phyloP scores from a whole-genome alignment of 2,888 invertebrate genomes.

The Pristionchus fissidentatus region DNA sequence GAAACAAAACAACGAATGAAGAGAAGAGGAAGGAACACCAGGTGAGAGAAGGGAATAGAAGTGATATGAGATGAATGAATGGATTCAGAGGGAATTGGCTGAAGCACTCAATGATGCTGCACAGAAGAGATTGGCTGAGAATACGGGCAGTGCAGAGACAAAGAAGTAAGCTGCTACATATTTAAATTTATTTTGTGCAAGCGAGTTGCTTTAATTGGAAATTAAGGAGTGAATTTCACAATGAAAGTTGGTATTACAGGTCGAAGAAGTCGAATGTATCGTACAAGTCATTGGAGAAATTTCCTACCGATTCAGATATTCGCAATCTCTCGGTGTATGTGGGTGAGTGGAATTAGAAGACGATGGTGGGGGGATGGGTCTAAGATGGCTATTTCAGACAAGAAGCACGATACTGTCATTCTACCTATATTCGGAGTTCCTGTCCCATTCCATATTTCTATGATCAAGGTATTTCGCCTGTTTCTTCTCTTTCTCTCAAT shows the following conservation, averaged over 20 bases:
- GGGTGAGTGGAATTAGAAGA: constrained; percentile 79
- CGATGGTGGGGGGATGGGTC: constrained; percentile 68
- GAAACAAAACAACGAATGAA: constrained; percentile 89
- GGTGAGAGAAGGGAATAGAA: not conserved
- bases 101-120: constrained; percentile 92
- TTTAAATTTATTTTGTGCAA: not conserved
- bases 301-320: constrained; percentile 95
- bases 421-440: constrained; percentile 95
- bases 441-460: constrained; percentile 98
- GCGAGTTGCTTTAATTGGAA: not conserved
- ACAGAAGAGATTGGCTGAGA: constrained; percentile 90
- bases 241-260: constrained; percentile 77
- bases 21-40: constrained; percentile 93
- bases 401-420: constrained; percentile 95
- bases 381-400: constrained; percentile 81
- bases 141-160: constrained; percentile 76
- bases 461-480: constrained; percentile 83
- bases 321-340: constrained; percentile 94
- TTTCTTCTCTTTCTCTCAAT: not conserved
- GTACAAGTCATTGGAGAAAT: constrained; percentile 90
- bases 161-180: constrained; percentile 54
- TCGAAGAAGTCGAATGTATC: constrained; percentile 89
- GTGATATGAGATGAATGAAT: not conserved
- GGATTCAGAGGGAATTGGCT: constrained; percentile 90
- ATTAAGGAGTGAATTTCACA: constrained; percentile 79